Conservation (phyloP, 2,113 vertebrate genomes). For the Agapornis roseicollis region DNA sequence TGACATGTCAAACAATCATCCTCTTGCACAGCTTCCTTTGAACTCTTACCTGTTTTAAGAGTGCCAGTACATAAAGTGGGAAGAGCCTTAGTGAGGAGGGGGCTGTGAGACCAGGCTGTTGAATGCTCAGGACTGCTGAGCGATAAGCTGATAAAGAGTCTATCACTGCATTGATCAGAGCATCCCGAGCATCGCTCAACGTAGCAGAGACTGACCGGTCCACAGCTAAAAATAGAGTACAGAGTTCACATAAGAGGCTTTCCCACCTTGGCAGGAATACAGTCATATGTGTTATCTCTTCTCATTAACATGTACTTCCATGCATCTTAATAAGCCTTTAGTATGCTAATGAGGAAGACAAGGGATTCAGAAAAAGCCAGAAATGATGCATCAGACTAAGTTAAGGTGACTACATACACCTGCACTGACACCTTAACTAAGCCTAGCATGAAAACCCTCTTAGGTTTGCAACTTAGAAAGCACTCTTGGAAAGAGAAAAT, state of each 20-base stretch:
- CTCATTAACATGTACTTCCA: not conserved
- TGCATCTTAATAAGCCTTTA: not conserved
- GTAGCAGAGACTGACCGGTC: conserved; percentile 89
- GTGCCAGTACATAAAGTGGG: conserved; percentile 88
- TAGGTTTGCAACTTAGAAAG: not conserved
- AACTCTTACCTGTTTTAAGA: conserved; percentile 89
- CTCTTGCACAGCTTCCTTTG: not conserved
- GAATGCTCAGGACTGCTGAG: conserved; percentile 83
- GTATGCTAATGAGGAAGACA: not conserved
- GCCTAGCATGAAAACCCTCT: not conserved
- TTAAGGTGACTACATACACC: not conserved
- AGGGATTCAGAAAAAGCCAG: not conserved
- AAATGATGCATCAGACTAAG: not conserved
- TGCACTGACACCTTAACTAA: not conserved
- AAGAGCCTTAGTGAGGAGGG: conserved; percentile 89
- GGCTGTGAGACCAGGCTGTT: conserved; percentile 89
- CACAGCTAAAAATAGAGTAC: conserved; percentile 77
- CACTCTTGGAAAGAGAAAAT: not conserved
- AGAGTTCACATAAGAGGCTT: not conserved
- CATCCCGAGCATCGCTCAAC: conserved; percentile 90
- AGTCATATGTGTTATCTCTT: not conserved
- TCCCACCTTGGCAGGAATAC: not conserved
- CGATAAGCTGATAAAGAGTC: conserved; percentile 89
- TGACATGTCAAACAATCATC: not conserved
- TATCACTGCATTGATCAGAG: conserved; percentile 90